A percentile compares a stretch with the other conserved stretches of the same genome.
phyloP scores from a whole-genome alignment of 2,888 invertebrate species.

The Megalurothrips usitatus region DNA sequence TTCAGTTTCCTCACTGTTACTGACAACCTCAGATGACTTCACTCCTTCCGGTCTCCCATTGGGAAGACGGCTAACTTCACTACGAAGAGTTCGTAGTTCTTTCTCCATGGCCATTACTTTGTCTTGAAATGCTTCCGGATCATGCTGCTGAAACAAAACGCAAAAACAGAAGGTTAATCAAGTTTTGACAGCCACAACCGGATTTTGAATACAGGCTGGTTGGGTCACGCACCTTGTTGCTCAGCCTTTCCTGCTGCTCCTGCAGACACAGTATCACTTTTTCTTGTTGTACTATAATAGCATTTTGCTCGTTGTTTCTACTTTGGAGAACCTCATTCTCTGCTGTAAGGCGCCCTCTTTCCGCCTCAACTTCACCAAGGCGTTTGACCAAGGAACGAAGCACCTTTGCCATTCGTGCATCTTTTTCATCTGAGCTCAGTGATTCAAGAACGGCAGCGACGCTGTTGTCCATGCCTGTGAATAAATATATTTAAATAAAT shows the following conservation, averaged over 20 bases:
- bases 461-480: conserved; percentile 35
- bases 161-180: neutral
- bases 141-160: neutral
- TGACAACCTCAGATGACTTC: neutral
- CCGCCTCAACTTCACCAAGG: neutral
- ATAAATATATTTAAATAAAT: conserved; percentile 25
- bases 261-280: neutral
- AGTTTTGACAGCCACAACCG: neutral
- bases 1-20: neutral
- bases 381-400: neutral
- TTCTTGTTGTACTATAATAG: neutral
- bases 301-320: neutral
- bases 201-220: no score
- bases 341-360: neutral
- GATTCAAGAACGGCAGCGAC: conserved; percentile 42
- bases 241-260: neutral
- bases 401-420: conserved; percentile 3
- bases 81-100: neutral
- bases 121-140: conserved; percentile 2
- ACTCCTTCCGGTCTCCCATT: neutral
- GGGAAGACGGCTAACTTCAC: neutral
- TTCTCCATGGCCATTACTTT: conserved; percentile 18
- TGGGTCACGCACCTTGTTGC: neutral
- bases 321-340: conserved; percentile 3
- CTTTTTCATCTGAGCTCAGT: conserved; percentile 35